These are phyloP conservation scores for Polypterus bichir DNA, from an alignment of 2,113 vertebrate genomes.

Conservation along the genomic window DNA sequence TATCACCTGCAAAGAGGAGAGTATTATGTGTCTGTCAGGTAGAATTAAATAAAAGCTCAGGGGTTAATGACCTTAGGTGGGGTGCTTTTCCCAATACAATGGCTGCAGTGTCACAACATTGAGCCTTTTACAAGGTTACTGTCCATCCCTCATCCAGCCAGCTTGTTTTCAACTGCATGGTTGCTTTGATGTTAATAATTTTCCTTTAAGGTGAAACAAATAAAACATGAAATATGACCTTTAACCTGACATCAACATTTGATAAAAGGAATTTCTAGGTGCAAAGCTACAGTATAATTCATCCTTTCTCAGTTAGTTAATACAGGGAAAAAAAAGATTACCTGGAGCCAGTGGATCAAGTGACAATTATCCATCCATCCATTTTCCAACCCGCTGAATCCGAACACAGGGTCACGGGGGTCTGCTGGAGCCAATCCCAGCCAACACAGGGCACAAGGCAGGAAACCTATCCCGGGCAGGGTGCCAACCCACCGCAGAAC, in stretches of 20 bases:
- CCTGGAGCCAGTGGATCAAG: too few relatives aligned
- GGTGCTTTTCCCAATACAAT: constrained; percentile 14
- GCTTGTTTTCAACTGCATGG: constrained; percentile 32
- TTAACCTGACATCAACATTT: not conserved
- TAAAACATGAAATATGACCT: not conserved
- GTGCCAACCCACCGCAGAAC: too few relatives aligned
- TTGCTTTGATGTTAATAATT: constrained; percentile 35
- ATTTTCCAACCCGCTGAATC: too few relatives aligned
- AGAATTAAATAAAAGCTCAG: constrained; percentile 17
- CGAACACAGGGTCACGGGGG: too few relatives aligned
- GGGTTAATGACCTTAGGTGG: constrained; percentile 27
- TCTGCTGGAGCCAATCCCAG: too few relatives aligned
- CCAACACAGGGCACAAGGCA: too few relatives aligned
- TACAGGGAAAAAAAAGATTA: too few relatives aligned
- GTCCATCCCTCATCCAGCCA: constrained; percentile 37
- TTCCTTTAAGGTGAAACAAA: constrained; percentile 16
- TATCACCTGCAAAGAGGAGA: constrained; percentile 37
- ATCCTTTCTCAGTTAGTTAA: too few relatives aligned
- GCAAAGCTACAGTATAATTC: too few relatives aligned
- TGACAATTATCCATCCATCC: too few relatives aligned
- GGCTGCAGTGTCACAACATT: constrained; percentile 16
- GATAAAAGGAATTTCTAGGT: not conserved
- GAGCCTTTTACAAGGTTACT: constrained; percentile 39
- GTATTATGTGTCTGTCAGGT: constrained; percentile 20
- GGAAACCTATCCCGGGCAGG: too few relatives aligned